Percentiles rank a stretch among this genome's conserved stretches.
phyloP scores from a whole-genome alignment of 2,888 invertebrate genomes.

The Steinernema hermaphroditum region DNA sequence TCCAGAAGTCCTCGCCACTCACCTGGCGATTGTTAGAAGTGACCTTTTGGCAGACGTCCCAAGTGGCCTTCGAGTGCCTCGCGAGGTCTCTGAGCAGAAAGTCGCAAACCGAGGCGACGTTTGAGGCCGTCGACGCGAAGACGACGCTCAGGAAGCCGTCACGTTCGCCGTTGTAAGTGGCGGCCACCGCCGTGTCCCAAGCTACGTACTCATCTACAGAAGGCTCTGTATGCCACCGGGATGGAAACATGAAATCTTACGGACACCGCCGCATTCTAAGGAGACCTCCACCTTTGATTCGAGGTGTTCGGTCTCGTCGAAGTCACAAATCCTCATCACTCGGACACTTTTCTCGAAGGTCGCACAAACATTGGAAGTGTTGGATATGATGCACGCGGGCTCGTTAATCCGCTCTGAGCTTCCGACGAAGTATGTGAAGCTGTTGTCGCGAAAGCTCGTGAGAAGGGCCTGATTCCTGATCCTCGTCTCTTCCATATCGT shows the following conservation, averaged over 20 bases:
- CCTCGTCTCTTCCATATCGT: too few relatives aligned
- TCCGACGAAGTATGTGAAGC: neutral
- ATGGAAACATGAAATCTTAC: too few relatives aligned
- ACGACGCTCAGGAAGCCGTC: neutral
- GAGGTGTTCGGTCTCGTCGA: neutral
- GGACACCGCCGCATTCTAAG: neutral
- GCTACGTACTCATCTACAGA: too few relatives aligned
- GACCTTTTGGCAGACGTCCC: neutral
- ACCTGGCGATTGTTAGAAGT: too few relatives aligned
- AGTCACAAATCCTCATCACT: neutral
- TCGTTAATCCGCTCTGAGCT: neutral
- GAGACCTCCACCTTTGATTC: neutral
- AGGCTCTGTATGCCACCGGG: too few relatives aligned
- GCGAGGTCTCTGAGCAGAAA: neutral
- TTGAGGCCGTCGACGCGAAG: neutral
- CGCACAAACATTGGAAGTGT: neutral
- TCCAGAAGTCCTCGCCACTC: too few relatives aligned
- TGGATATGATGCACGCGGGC: neutral
- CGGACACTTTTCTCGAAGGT: neutral
- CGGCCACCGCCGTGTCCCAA: neutral
- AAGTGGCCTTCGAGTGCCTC: neutral
- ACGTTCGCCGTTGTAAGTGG: neutral
- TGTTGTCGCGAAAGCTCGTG: neutral
- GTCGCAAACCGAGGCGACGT: neutral
- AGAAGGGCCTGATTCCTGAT: neutral